phyloP scores from a whole-genome alignment of 2,113 vertebrate genomes.

The Actenoides lindsayi region DNA sequence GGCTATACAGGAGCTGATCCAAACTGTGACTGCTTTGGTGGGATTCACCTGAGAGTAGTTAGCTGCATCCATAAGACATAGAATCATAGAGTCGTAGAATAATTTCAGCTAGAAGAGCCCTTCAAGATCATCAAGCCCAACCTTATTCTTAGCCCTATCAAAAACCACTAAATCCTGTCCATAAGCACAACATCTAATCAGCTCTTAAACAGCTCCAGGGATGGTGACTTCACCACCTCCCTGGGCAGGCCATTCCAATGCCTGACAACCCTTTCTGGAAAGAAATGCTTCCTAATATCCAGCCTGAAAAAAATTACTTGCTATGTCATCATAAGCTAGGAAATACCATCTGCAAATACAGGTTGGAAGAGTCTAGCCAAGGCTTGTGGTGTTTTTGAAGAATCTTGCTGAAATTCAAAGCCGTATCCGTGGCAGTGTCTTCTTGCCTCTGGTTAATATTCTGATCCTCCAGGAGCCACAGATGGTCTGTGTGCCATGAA shows the following conservation, averaged over 20 bases:
- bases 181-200: too few relatives aligned
- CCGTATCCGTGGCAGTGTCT: not conserved
- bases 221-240: too few relatives aligned
- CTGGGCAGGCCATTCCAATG: too few relatives aligned
- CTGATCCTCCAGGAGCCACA: not conserved
- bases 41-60: not conserved
- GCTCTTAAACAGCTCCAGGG: too few relatives aligned
- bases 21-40: not conserved
- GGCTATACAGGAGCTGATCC: not conserved
- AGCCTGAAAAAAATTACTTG: not conserved
- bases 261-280: too few relatives aligned
- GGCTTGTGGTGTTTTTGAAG: not conserved
- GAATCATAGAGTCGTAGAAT: too few relatives aligned
- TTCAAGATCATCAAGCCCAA: too few relatives aligned
- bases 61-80: not conserved
- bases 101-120: too few relatives aligned
- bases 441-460: not conserved
- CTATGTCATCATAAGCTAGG: not conserved
- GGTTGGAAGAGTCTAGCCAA: not conserved
- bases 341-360: not conserved
- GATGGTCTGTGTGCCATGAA: not conserved
- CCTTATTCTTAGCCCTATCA: too few relatives aligned
- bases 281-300: too few relatives aligned
- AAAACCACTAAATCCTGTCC: too few relatives aligned
- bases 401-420: not conserved